A percentile compares a stretch with the other conserved stretches of the same genome.
phyloP scores from a whole-genome alignment of 2,888 invertebrate species.

The Drosophila mettleri region DNA sequence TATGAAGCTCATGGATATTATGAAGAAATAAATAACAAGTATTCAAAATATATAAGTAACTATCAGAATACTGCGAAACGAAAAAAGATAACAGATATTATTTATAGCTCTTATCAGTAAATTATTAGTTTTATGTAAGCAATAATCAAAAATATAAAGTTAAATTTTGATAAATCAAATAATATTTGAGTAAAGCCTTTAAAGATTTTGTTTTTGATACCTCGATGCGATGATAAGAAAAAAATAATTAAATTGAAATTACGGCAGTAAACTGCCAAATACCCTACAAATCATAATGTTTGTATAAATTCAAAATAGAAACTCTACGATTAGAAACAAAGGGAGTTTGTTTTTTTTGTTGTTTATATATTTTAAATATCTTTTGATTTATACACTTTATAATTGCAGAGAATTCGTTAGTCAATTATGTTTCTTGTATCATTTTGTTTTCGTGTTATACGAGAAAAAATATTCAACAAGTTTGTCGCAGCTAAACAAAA shows the following conservation, averaged over 20 bases:
- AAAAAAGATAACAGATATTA: not conserved
- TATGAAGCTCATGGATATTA: not conserved
- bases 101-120: constrained; percentile 3
- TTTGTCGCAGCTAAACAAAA: constrained; percentile 60
- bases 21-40: not conserved
- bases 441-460: constrained; percentile 15
- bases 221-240: not conserved
- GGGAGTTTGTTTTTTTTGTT: no score
- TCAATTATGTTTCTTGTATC: not conserved
- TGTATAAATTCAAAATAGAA: not conserved
- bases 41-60: not conserved
- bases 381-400: not conserved
- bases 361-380: not conserved
- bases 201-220: constrained; percentile 4
- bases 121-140: not conserved
- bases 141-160: not conserved
- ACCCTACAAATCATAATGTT: not conserved
- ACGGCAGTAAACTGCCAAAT: not conserved
- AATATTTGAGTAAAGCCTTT: not conserved
- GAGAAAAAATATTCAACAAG: constrained; percentile 24
- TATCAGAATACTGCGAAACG: not conserved
- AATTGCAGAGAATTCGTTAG: constrained; percentile 7
- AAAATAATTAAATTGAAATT: no score
- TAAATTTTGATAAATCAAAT: constrained; percentile 7
- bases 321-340: not conserved